Percentiles rank a stretch among this genome's conserved stretches.
Conservation (phyloP, 53 echinoderm and acorn worm genomes). For the Henricia sp. region DNA sequence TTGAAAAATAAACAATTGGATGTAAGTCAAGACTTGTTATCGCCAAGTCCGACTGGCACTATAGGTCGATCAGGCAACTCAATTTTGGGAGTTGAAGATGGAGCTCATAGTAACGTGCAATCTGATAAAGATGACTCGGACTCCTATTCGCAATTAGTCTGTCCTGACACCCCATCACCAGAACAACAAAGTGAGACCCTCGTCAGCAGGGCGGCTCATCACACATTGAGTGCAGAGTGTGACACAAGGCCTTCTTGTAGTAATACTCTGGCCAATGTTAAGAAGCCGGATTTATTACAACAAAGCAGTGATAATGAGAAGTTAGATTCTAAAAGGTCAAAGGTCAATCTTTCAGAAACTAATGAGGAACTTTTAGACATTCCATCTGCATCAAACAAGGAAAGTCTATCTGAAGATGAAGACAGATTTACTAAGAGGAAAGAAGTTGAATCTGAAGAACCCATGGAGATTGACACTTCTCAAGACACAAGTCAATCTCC, state of each 20-base stretch:
- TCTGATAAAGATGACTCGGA: constrained; percentile 23
- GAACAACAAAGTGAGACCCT: not conserved
- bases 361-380: constrained; percentile 5
- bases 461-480: constrained; percentile 43
- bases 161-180: constrained; percentile 57
- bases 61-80: no score
- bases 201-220: not conserved
- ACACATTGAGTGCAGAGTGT: not conserved
- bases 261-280: not conserved
- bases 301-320: not conserved
- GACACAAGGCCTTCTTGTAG: not conserved
- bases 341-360: not conserved
- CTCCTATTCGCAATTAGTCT: constrained; percentile 38
- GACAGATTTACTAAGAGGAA: not conserved
- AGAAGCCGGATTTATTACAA: not conserved
- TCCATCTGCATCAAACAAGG: not conserved
- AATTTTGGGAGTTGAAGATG: no score
- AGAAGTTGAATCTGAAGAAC: not conserved
- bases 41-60: no score
- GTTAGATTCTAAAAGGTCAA: not conserved
- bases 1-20: no score
- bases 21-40: no score
- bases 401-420: not conserved
- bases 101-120: no score
- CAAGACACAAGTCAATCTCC: not conserved